Conservation (phyloP, 2,797 vertebrate species). For the Danio tinwini region DNA sequence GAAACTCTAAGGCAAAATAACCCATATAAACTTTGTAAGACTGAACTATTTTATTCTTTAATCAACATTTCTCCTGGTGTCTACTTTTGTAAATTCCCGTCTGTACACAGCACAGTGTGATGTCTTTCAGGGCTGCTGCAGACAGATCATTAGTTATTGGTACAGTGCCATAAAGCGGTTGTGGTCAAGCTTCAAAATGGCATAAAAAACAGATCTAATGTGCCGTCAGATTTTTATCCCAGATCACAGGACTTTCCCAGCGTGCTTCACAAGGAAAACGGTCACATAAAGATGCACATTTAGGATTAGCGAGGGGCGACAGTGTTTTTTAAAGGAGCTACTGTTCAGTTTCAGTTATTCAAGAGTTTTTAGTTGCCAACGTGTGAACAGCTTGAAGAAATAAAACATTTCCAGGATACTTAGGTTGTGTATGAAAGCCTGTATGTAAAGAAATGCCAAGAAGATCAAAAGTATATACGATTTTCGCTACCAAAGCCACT, state of each 20-base stretch:
- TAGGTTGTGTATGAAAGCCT: no score
- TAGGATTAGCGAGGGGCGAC: neutral
- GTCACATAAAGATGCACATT: neutral
- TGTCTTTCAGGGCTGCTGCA: neutral
- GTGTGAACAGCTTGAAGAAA: no score
- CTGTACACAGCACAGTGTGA: neutral
- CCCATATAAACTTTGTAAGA: neutral
- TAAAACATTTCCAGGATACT: no score
- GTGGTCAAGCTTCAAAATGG: neutral
- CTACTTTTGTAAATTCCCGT: no score
- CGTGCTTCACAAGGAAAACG: neutral
- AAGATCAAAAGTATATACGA: no score
- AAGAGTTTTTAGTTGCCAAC: no score
- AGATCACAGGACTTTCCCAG: neutral
- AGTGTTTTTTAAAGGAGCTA: no score
- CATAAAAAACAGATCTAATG: slow-evolving; percentile 2
- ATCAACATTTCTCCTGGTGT: neutral
- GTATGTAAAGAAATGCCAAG: no score
- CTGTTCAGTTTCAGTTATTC: no score
- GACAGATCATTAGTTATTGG: neutral
- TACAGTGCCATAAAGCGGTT: neutral
- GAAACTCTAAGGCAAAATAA: neutral
- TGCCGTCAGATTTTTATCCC: slow-evolving; percentile 19
- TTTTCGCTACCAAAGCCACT: no score
- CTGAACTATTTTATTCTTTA: no score